Evolutionary conservation across 2,797 vertebrate genomes (phyloP).

Genomic region (Hippopotamyrus pictus): DNA sequence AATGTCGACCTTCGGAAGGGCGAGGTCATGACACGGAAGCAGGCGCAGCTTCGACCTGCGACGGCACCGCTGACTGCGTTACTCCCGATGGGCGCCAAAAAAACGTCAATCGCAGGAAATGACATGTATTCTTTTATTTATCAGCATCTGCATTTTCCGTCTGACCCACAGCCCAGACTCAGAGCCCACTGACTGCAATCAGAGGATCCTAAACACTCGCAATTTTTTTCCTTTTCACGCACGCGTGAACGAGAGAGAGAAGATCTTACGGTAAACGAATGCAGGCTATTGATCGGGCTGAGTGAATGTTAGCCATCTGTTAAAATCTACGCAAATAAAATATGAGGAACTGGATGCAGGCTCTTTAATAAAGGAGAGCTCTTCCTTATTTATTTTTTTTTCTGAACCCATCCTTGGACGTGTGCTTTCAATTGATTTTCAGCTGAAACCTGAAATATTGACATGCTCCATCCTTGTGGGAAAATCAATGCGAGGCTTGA

Average conservation of each 20-base stretch:
- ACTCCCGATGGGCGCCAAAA: background rate
- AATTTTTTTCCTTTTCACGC: background rate
- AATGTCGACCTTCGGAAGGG: background rate
- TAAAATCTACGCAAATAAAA: constrained; percentile 5
- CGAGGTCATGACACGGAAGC: background rate
- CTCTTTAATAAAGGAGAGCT: background rate
- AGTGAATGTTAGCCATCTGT: constrained; percentile 4
- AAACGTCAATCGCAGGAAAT: background rate
- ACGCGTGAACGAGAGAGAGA: background rate
- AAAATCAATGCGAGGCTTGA: constrained; percentile 12
- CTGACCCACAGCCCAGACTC: background rate
- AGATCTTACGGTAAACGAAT: background rate
- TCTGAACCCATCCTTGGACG: background rate
- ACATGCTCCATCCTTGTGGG: constrained; percentile 20
- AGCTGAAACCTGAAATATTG: constrained; percentile 19
- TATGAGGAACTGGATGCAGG: background rate
- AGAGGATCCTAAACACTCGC: background rate
- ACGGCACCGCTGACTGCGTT: background rate
- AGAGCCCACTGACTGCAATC: background rate
- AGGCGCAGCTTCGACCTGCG: background rate
- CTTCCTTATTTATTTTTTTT: background rate
- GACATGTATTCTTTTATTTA: background rate
- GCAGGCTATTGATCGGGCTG: background rate
- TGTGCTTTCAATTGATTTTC: constrained; percentile 15
- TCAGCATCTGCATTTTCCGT: background rate